These are phyloP conservation scores for Hyppa rectilinea DNA, from an alignment of 2,888 invertebrate species.

Conservation along the genomic window DNA sequence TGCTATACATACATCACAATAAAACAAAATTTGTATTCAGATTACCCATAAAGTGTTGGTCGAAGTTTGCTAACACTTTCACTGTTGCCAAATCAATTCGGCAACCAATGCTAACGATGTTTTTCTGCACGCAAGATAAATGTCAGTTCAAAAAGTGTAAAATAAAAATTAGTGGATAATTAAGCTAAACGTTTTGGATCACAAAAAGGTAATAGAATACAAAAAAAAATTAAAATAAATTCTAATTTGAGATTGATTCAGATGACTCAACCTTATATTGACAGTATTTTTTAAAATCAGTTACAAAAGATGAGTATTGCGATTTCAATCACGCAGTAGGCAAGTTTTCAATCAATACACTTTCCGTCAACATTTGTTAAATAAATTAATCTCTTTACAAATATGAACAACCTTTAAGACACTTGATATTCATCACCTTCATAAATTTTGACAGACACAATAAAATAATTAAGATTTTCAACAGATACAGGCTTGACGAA, in stretches of 20 bases:
- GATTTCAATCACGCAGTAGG: background rate
- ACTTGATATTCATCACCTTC: constrained; percentile 26
- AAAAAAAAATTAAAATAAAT: background rate
- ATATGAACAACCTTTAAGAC: background rate
- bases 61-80: constrained; percentile 51
- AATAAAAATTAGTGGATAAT: too few species aligned
- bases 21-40: constrained; percentile 42
- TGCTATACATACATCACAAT: constrained; percentile 9
- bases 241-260: background rate
- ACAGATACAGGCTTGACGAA: constrained; percentile 29
- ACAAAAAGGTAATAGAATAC: background rate
- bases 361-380: background rate
- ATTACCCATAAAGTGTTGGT: constrained; percentile 24
- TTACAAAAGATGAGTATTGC: background rate
- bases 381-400: background rate
- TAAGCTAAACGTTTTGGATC: background rate
- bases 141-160: background rate
- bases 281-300: background rate
- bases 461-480: constrained; percentile 42
- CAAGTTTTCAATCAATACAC: background rate
- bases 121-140: background rate
- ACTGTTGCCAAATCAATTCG: constrained; percentile 32
- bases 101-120: constrained; percentile 2
- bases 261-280: background rate
- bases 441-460: background rate